Base-by-base conservation (phyloP, 2,797 vertebrate genomes). In the Fratercula arctica region DNA sequence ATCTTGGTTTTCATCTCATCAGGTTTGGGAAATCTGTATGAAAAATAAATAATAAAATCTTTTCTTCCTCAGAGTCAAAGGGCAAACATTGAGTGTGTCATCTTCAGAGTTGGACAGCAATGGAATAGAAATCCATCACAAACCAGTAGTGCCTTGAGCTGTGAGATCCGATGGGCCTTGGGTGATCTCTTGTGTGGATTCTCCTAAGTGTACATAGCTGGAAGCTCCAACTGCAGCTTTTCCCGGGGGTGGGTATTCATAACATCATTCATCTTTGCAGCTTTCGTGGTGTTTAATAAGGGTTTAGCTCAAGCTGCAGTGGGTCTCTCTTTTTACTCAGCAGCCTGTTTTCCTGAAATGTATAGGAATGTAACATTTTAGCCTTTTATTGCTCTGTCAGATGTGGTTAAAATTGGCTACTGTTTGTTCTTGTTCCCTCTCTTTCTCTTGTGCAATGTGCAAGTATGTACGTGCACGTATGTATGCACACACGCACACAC, bases 391-490 rank as follows among this genome's bases (percentile, higher is more conserved):
- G 24, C 50, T 90, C 79, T 91, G 54, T 91, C 79, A 93, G 94
- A 95, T 97, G 91, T 95, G 94, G 96, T 95, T 93, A 90, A 81
- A 95, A 87, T 43, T 86, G 89, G 85, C 61, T 93, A 72, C 90
- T 78, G 66, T 77, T 94, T 57, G 87, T 88, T 92, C 69, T 91
- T 61, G 21, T 37, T 93, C 82, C 61, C n/a, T 41, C 79, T 67
- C 37, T 67, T 81, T 68, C 70, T 93, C 90, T 93, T 84, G 73
- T 69, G 56, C 80, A 85, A 81, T 0, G 3, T 66, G 39, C 96
- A 95, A 91, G 95, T 73, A 79, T 4, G 59, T 67, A 67, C 89
- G 51, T 4, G 87, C 73, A 95, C 5, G 2, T 83, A 35, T 64
- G 54, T 63, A 57, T 46, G 76, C 59, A 46, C 68, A 60, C 72